Conservation (phyloP, 2,888 invertebrate species). For the Meiosimyza decipiens region DNA sequence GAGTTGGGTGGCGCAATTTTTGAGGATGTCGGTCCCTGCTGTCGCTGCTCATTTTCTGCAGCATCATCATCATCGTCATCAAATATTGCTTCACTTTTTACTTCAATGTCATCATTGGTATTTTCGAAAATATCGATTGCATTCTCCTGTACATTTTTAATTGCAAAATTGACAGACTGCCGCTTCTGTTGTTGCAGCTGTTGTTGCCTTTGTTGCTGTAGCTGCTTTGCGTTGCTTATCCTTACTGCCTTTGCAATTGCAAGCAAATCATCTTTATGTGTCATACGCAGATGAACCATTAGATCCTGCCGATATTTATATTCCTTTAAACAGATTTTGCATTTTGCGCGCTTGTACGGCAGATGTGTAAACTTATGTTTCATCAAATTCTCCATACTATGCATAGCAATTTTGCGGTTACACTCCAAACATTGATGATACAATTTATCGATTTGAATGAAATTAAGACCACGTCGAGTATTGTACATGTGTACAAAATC, state of each 20-base stretch:
- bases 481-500: slow-evolving; percentile 57
- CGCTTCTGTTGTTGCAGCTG: background rate
- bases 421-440: slow-evolving; percentile 60
- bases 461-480: slow-evolving; percentile 58
- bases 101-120: slow-evolving; percentile 47
- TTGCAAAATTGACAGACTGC: slow-evolving; percentile 39
- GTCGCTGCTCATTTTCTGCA: background rate
- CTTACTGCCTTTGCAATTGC: slow-evolving; percentile 44
- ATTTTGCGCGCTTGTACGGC: slow-evolving; percentile 59
- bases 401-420: slow-evolving; percentile 60
- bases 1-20: slow-evolving; percentile 1
- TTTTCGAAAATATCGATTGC: slow-evolving; percentile 45
- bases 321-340: slow-evolving; percentile 57
- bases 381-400: slow-evolving; percentile 59
- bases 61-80: slow-evolving; percentile 46
- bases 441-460: slow-evolving; percentile 57
- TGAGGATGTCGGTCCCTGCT: slow-evolving; percentile 4
- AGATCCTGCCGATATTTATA: slow-evolving; percentile 62
- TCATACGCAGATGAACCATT: slow-evolving; percentile 60
- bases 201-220: slow-evolving; percentile 39
- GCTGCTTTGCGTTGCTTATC: slow-evolving; percentile 29
- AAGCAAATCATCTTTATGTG: slow-evolving; percentile 57
- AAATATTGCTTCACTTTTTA: slow-evolving; percentile 50
- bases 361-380: slow-evolving; percentile 62
- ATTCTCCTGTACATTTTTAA: slow-evolving; percentile 46